Conservation (phyloP, 2,888 invertebrate species). For the Yponomeuta evonymella region DNA sequence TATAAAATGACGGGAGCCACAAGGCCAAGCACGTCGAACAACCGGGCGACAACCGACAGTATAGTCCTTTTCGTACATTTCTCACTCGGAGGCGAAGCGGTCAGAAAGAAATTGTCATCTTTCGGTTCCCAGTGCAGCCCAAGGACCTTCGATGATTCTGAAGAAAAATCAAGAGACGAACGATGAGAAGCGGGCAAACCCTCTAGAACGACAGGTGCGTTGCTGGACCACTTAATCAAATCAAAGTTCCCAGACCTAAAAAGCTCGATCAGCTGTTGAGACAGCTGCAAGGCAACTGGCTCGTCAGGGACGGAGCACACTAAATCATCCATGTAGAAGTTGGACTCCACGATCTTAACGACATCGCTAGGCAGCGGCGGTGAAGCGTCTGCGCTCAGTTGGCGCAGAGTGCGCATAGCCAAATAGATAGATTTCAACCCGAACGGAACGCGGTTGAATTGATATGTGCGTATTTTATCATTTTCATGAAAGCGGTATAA, state of each 20-base stretch:
- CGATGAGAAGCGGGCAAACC: neutral
- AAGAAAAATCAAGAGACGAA: neutral
- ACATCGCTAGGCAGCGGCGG: no score
- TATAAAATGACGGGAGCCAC: slow-evolving; percentile 8
- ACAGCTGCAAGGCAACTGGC: neutral
- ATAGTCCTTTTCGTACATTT: neutral
- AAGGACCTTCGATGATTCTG: neutral
- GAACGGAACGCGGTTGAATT: neutral
- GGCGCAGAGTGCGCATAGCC: neutral
- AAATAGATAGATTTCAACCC: neutral
- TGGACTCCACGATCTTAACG: no score
- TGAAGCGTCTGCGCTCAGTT: neutral
- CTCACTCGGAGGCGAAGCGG: neutral
- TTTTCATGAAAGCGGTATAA: neutral
- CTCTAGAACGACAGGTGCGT: neutral
- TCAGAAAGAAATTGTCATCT: neutral
- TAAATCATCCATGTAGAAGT: no score
- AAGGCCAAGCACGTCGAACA: slow-evolving; percentile 5
- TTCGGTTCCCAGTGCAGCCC: slow-evolving; percentile 4
- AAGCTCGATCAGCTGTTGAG: neutral
- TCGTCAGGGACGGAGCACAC: no score
- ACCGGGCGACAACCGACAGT: slow-evolving; percentile 4
- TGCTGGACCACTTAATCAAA: neutral
- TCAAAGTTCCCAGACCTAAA: neutral
- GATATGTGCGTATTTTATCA: neutral